A percentile compares a stretch with the other conserved stretches of the same genome.
These are phyloP conservation scores for Drosophila demipolita DNA, from an alignment of 2,888 invertebrate genomes.

Conservation along the genomic window DNA sequence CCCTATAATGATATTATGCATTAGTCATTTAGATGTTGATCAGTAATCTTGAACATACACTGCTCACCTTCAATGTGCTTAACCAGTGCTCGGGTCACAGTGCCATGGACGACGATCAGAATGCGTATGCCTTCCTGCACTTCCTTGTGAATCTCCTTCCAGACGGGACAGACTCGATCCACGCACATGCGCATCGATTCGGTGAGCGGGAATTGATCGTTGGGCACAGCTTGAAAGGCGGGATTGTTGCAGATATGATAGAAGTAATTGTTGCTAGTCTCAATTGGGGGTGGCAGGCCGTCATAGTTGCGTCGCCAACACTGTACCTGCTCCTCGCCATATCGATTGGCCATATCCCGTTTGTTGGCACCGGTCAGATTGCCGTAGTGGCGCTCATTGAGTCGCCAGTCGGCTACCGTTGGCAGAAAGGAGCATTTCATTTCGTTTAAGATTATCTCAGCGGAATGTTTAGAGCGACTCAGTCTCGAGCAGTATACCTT, in stretches of 20 bases:
- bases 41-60: neutral
- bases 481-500: constrained; percentile 92
- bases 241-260: constrained; percentile 91
- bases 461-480: constrained; percentile 91
- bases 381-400: constrained; percentile 95
- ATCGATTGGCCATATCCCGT: constrained; percentile 93
- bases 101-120: constrained; percentile 94
- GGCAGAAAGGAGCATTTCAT: constrained; percentile 89
- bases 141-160: constrained; percentile 88
- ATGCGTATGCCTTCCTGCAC: constrained; percentile 91
- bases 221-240: constrained; percentile 89
- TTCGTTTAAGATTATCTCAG: constrained; percentile 89
- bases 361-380: constrained; percentile 94
- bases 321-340: constrained; percentile 93
- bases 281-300: constrained; percentile 93
- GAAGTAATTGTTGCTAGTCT: constrained; percentile 90
- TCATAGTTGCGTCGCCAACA: constrained; percentile 95
- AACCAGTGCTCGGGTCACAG: constrained; percentile 93
- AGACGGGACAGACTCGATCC: constrained; percentile 93
- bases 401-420: constrained; percentile 91
- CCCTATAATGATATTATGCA: constrained; percentile 83
- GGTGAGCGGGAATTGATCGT: constrained; percentile 91
- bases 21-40: neutral
- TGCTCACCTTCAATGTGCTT: constrained; percentile 91
- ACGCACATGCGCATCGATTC: constrained; percentile 94